A percentile compares a stretch with the other conserved stretches of the same genome.
Conservation (phyloP, 1,140 invertebrate species). For the Aphelenchoides fujianensis region DNA sequence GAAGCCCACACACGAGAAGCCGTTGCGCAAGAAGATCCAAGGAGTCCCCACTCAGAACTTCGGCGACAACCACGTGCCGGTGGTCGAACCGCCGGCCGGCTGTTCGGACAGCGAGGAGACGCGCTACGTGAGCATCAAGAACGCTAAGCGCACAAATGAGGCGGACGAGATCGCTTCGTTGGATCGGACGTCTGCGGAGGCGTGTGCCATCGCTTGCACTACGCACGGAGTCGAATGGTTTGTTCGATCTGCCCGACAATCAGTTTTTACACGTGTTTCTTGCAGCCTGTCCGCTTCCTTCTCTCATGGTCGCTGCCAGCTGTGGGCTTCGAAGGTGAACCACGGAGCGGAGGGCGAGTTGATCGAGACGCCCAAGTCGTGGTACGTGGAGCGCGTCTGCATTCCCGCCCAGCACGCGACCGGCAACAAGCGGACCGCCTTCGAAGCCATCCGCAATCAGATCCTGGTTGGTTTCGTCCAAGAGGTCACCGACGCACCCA, state of each 20-base stretch:
- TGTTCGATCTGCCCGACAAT: background rate
- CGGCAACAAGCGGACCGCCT: constrained; percentile 23
- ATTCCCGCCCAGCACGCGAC: constrained; percentile 24
- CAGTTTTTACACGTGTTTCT: background rate
- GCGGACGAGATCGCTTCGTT: background rate
- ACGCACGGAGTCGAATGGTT: background rate
- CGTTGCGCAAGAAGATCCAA: background rate
- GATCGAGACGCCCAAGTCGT: background rate
- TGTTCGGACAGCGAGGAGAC: background rate
- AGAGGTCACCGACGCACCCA: constrained; percentile 35
- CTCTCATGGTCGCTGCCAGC: background rate
- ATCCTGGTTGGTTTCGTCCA: constrained; percentile 42
- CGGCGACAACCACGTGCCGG: background rate
- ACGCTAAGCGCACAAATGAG: background rate
- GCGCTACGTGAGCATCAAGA: background rate
- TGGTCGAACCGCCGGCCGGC: background rate
- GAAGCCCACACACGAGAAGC: background rate
- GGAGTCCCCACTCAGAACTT: background rate
- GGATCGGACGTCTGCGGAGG: background rate
- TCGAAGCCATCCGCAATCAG: constrained; percentile 26
- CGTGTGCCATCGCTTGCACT: background rate
- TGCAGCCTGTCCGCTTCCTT: background rate
- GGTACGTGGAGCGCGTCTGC: constrained; percentile 33
- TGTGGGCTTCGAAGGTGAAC: background rate
- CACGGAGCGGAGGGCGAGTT: constrained; percentile 2